Evolutionary conservation across 1,140 invertebrate species (phyloP).

Genomic region (Formica exsecta): DNA sequence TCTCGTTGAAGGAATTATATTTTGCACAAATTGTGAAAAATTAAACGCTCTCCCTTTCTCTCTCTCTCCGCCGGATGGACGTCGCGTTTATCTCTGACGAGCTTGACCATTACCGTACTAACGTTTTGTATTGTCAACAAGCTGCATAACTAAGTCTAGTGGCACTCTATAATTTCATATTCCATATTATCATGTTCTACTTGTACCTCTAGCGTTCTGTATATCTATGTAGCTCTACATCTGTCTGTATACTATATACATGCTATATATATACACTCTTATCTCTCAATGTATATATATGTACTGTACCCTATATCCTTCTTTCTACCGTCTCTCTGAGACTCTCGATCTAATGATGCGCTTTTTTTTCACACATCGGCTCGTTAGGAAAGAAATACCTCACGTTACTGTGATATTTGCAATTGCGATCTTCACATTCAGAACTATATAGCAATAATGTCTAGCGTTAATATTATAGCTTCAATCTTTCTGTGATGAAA

Average conservation of each 20-base stretch:
- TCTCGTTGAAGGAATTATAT: conserved; percentile 26
- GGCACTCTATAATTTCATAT: conserved; percentile 68
- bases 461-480: background rate
- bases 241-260: conserved; percentile 76
- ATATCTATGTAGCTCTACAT: conserved; percentile 79
- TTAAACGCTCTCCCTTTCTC: too few relatives aligned
- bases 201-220: conserved; percentile 73
- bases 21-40: conserved; percentile 13
- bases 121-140: conserved; percentile 69
- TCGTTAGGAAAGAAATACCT: conserved; percentile 18
- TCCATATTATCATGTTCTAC: conserved; percentile 62
- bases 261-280: conserved; percentile 73
- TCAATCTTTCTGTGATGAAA: background rate
- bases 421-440: conserved; percentile 18
- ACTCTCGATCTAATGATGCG: background rate
- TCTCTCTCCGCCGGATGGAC: conserved; percentile 15
- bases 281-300: conserved; percentile 75
- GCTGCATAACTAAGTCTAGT: conserved; percentile 66
- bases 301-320: conserved; percentile 68
- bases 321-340: conserved; percentile 51
- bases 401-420: conserved; percentile 38
- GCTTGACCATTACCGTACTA: conserved; percentile 67
- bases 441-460: conserved; percentile 12
- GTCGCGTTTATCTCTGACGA: conserved; percentile 57
- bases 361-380: background rate